phyloP scores from a whole-genome alignment of 2,888 invertebrate genomes.

The Nipponacmea schrenckii region DNA sequence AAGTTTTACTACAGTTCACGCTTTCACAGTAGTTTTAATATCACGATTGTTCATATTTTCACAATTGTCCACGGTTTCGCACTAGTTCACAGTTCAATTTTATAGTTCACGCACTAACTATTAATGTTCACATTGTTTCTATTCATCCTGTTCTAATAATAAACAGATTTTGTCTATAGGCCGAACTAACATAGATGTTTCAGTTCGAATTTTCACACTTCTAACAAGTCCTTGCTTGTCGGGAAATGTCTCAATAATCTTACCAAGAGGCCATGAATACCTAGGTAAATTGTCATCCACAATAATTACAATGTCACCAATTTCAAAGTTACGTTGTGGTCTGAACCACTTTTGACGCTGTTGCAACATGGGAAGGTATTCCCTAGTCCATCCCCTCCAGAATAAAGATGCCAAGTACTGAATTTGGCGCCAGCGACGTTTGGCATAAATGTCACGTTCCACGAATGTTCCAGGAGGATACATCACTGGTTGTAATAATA shows the following conservation, averaged over 20 bases:
- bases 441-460: slow-evolving; percentile 1
- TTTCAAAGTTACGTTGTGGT: not conserved
- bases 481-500: slow-evolving; percentile 13
- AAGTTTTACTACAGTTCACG: too few species aligned
- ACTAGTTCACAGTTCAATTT: too few species aligned
- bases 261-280: slow-evolving; percentile 14
- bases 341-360: slow-evolving; percentile 17
- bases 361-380: slow-evolving; percentile 18
- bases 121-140: too few species aligned
- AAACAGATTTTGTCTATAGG: not conserved
- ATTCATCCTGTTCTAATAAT: too few species aligned
- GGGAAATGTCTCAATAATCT: slow-evolving; percentile 2
- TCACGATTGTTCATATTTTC: too few species aligned
- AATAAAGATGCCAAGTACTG: slow-evolving; percentile 23
- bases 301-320: slow-evolving; percentile 18
- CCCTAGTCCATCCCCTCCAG: slow-evolving; percentile 18
- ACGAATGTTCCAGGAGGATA: slow-evolving; percentile 11
- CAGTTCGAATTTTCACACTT: slow-evolving; percentile 2
- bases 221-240: slow-evolving; percentile 17
- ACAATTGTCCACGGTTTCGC: too few species aligned
- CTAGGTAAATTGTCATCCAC: slow-evolving; percentile 10
- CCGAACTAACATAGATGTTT: slow-evolving; percentile 1
- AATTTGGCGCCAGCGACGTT: slow-evolving; percentile 3
- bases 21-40: too few species aligned
- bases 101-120: too few species aligned